Percentiles rank a stretch among this genome's conserved stretches.
phyloP scores from a whole-genome alignment of 1,140 invertebrate genomes.

The Planococcus citri region DNA sequence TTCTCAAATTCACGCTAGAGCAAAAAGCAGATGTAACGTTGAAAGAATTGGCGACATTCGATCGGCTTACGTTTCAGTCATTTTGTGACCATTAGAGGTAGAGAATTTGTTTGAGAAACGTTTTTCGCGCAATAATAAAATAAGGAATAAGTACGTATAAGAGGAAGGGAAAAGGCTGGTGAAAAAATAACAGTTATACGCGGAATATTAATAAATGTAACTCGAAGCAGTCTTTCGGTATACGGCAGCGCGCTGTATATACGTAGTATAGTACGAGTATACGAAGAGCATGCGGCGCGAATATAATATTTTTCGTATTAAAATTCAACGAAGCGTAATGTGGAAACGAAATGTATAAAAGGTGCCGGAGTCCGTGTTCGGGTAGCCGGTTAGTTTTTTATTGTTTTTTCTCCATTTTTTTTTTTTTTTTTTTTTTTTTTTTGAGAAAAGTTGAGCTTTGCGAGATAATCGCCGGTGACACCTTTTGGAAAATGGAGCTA shows the following conservation, averaged over 20 bases:
- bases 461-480: slow-evolving; percentile 5
- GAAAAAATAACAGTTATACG: not conserved
- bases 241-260: too few relatives aligned
- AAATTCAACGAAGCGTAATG: slow-evolving; percentile 6
- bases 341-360: not conserved
- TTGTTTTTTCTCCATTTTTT: not conserved
- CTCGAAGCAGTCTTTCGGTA: not conserved
- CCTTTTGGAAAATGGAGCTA: not conserved
- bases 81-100: too few relatives aligned
- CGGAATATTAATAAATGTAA: not conserved
- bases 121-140: too few relatives aligned
- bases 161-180: too few relatives aligned
- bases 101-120: too few relatives aligned
- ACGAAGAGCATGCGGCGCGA: not conserved
- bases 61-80: too few relatives aligned
- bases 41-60: too few relatives aligned
- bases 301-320: slow-evolving; percentile 4
- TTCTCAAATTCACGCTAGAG: too few relatives aligned
- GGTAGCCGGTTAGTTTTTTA: not conserved
- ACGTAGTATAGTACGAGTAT: too few relatives aligned
- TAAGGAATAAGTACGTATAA: too few relatives aligned
- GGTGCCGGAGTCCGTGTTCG: not conserved
- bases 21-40: too few relatives aligned
- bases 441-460: not conserved
- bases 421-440: not conserved